Evolutionary conservation across 1,140 invertebrate genomes (phyloP), one percentile per base, ranked within the genome.

Genomic region (Pinna nobilis): DNA sequence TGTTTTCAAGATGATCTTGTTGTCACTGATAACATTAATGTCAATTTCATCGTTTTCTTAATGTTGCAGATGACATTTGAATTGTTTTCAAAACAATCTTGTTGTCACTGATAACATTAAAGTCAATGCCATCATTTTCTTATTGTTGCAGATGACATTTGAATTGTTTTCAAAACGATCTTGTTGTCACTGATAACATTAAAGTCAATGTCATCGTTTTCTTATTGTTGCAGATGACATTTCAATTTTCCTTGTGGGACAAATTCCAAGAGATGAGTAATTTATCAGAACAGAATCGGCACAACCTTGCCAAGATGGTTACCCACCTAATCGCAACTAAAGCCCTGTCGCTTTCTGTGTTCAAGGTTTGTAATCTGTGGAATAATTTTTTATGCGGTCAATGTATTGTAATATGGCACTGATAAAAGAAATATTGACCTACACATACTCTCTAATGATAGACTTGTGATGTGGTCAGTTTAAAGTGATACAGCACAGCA

Each of bases 201-300:
- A 18, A 13, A 53, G 18, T 15, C 1, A 53, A 47, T 7, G 7
- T 20, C 15, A 18, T 55, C 41, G 5, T 65, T 13, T 33, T 49
- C 25, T n/a, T 20, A 32, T 41, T 15, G 32, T 87, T 93, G 81
- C 88, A 97, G 94, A 91, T 97, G 68, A 94, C 94, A 0, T 92
- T 96, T 55, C 96, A 98, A 86, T 98, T 93, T 87, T 92, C 93
- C 15, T 87, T 96, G 15, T 99, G 97, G 97, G 97, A 99, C 89
- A 94, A 95, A 86, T 92, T 98, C 25, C 96, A 97, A 86, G 93
- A 94, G 41, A 87, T 98, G 32, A 89, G 93, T 18, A 90, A 90
- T 28, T 90, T 94, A 28, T 91, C 91, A 0, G 90, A 91, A 53
- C 88, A 90, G n/a, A 92, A 94, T 84, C 85, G 94, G 35, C 90